Evolutionary conservation across 2,888 invertebrate genomes (phyloP).

Genomic region (Troides aeacus): DNA sequence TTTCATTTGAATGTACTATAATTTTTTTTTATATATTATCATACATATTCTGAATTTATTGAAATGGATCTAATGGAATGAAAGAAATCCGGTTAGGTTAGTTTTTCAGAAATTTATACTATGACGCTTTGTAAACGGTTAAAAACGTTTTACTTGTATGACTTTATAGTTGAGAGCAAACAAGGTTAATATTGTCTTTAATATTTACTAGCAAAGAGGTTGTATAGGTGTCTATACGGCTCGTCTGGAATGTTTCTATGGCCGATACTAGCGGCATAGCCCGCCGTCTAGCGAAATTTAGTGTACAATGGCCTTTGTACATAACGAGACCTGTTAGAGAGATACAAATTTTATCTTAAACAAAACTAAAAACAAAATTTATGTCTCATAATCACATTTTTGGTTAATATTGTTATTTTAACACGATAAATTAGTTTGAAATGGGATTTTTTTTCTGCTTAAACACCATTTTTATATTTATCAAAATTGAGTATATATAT

Average conservation of each 20-base stretch:
- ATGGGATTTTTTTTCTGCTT: background rate
- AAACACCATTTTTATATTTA: background rate
- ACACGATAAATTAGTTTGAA: background rate
- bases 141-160: background rate
- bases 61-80: background rate
- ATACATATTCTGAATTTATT: no score
- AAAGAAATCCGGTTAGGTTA: background rate
- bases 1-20: background rate
- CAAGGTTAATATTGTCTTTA: conserved; percentile 22
- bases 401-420: background rate
- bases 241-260: conserved; percentile 15
- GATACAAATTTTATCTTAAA: background rate
- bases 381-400: background rate
- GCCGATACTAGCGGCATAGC: conserved; percentile 6
- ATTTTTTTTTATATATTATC: no score
- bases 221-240: conserved; percentile 22
- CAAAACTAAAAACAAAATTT: background rate
- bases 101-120: no score
- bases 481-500: background rate
- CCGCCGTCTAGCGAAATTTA: conserved; percentile 9
- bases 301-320: conserved; percentile 14
- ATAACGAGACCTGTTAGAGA: background rate
- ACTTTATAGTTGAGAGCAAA: conserved; percentile 6
- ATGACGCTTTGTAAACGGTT: background rate
- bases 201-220: conserved; percentile 16